Conservation (phyloP, 2,888 invertebrate species). For the Sarcophaga subvicina region DNA sequence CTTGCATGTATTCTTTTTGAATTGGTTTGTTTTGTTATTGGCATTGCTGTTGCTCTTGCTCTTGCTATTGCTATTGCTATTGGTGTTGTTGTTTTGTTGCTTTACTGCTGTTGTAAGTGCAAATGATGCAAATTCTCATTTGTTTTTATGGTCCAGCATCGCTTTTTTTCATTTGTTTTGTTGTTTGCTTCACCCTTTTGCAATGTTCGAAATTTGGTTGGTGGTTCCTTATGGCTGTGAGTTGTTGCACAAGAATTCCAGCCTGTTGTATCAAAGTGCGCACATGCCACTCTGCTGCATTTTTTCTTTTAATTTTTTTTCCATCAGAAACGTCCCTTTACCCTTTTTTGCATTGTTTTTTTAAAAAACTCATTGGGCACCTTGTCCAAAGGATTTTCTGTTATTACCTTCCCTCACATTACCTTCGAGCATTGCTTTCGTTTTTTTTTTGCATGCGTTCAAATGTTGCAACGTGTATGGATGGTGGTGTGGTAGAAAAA, state of each 20-base stretch:
- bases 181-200: neutral
- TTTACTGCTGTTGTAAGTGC: constrained; percentile 46
- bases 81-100: constrained; percentile 47
- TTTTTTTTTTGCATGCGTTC: constrained; percentile 36
- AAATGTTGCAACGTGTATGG: constrained; percentile 55
- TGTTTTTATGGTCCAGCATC: constrained; percentile 60
- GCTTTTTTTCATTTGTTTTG: constrained; percentile 3
- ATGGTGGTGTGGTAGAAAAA: constrained; percentile 28
- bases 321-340: constrained; percentile 4
- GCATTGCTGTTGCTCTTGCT: neutral
- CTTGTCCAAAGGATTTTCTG: constrained; percentile 53
- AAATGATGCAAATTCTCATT: constrained; percentile 69
- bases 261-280: constrained; percentile 54
- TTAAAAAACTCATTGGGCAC: constrained; percentile 63
- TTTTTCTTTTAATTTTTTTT: constrained; percentile 38
- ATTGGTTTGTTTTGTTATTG: constrained; percentile 1
- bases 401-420: constrained; percentile 12
- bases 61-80: constrained; percentile 41
- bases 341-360: constrained; percentile 59
- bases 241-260: constrained; percentile 62
- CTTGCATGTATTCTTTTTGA: neutral
- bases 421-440: constrained; percentile 18
- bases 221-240: constrained; percentile 62
- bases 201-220: constrained; percentile 57
- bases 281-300: constrained; percentile 59